phyloP scores from a whole-genome alignment of 2,797 vertebrate species.

The Hippocampus kuda region DNA sequence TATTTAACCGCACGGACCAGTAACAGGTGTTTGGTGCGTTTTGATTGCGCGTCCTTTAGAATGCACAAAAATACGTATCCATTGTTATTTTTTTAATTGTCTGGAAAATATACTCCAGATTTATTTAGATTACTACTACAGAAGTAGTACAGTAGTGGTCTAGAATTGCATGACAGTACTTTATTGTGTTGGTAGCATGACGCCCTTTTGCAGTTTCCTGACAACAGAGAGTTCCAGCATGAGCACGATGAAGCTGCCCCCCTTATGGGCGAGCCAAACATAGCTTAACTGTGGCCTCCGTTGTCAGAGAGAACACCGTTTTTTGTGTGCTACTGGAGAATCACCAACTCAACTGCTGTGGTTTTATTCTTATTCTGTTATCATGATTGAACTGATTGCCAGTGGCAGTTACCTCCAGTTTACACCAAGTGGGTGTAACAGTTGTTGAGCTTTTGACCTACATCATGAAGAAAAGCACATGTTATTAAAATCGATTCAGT shows the following conservation, averaged over 20 bases:
- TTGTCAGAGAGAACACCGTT: neutral
- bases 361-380: neutral
- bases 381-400: neutral
- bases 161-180: neutral
- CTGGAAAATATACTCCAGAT: neutral
- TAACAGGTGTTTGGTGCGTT: neutral
- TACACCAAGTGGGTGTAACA: neutral
- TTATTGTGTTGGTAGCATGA: neutral
- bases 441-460: neutral
- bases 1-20: neutral
- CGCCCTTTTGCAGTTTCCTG: neutral
- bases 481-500: neutral
- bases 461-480: neutral
- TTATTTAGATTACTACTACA: neutral
- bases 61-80: too few species aligned
- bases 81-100: neutral
- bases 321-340: slow-evolving; percentile 9
- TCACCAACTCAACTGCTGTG: neutral
- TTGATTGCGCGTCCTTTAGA: neutral
- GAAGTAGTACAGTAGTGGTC: neutral
- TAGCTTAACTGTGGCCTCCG: neutral
- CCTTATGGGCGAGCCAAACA: neutral
- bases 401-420: neutral
- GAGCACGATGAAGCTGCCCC: neutral
- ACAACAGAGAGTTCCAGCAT: slow-evolving; percentile 4